phyloP scores from a whole-genome alignment of 2,797 vertebrate genomes.

The Chiloscyllium punctatum region DNA sequence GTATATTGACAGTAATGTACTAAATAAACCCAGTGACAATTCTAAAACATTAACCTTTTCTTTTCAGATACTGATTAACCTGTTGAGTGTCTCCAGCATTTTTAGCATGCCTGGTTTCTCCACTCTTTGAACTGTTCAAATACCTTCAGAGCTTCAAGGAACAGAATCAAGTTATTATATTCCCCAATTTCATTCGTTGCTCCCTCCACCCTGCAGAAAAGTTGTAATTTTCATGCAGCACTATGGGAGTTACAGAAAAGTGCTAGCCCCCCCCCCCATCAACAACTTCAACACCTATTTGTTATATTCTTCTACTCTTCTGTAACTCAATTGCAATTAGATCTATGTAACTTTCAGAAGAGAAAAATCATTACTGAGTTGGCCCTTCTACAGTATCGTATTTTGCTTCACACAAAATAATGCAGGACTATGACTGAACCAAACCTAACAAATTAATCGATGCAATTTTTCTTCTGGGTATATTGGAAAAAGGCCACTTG shows the following conservation, averaged over 20 bases:
- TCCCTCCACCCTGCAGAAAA: neutral
- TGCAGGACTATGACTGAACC: neutral
- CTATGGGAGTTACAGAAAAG: neutral
- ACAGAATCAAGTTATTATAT: neutral
- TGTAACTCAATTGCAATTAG: neutral
- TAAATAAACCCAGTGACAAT: neutral
- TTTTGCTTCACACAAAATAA: neutral
- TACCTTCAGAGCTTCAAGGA: neutral
- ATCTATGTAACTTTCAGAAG: neutral
- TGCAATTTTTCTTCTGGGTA: neutral
- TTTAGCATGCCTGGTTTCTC: neutral
- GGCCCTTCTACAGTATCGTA: neutral
- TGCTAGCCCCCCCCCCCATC: neutral
- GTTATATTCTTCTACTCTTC: neutral
- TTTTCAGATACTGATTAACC: neutral
- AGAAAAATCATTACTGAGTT: neutral
- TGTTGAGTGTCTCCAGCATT: neutral
- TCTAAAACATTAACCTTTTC: neutral
- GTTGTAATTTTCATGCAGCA: constrained; percentile 13
- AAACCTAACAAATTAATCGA: neutral
- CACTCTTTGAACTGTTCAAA: neutral
- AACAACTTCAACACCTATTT: neutral
- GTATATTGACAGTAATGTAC: neutral
- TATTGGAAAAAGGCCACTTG: neutral
- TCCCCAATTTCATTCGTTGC: neutral